Evolutionary conservation across 2,113 vertebrate species (phyloP), one percentile per base, ranked within the genome.

Genomic region (Laticauda colubrina): DNA sequence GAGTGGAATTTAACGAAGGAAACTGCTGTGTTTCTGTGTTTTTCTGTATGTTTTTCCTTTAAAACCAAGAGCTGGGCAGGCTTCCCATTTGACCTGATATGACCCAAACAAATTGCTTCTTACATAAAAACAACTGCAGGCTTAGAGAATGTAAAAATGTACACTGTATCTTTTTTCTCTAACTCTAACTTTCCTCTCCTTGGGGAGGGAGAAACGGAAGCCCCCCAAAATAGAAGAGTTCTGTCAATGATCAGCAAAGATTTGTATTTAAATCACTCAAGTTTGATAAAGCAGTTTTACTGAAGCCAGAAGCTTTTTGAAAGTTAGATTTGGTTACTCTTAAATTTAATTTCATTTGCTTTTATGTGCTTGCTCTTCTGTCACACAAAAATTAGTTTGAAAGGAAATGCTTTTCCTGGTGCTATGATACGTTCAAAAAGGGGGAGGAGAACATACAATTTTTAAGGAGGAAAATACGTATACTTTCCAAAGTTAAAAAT

Each of bases 21-120:
- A 98, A 98, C 98, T 98, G 98, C 98, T 97, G 97, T 98, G 98
- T 98, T 98, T 98, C 98, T 98, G 98, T 98, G 98, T 98, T 98
- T 98, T 98, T 98, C 98, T 98, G 97, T 98, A 98, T 98, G 98
- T 98, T 98, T 98, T 98, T 98, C 98, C 98, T 98, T 98, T 98
- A 98, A 98, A 98, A 98, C 98, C 98, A 95, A 98, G 98, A 98
- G 96, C 98, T 98, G 98, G 98, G 98, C 98, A 98, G 96, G 95
- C 97, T 97, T 98, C 98, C 98, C 98, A 97, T 98, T 97, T 97
- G 98, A 98, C 98, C 98, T 98, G 98, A 98, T 96, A 92, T 98
- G 98, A 98, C 98, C 98, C 97, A 98, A 97, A 97, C 97, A 98
- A 97, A 98, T 97, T 97, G 97, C 98, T 98, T 98, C 98, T 98